Evolutionary conservation across 2,888 invertebrate species (phyloP), one percentile per base, ranked within the genome.

Genomic region (Tholera decimalis): DNA sequence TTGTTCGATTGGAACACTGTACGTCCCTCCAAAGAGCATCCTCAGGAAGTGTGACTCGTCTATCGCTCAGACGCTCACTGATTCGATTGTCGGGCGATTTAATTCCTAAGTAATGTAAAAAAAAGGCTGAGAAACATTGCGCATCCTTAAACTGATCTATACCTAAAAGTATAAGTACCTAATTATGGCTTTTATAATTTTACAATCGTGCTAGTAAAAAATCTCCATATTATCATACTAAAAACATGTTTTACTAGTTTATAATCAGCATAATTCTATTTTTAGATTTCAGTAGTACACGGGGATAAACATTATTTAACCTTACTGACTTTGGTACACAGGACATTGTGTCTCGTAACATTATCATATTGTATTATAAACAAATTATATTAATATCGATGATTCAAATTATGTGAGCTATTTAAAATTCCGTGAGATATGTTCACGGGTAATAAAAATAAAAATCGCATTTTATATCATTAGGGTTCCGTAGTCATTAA

Each of bases 331-430:
- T 53, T 73, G 39, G 18, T 37, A 56, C 50, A 30, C 24, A 7
- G 20, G 18, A 20, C 46, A 47, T 60, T 55, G 66, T 53, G 15
- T 44, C 28, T 41, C 22, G 9, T 55, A 39, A 58, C 51, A 59
- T 28, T 44, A 58, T 54, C 20, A 41, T 46, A 44, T 59, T 50
- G 47, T 39, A 55, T 54, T 37, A 26, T 43, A 28, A 22, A 11
- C 41, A 46, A 28, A 28, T n/a, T 44, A 33, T 44, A n/a, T 39
- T 53, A 63, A 13, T 58, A 58, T 46, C 41, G 26, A 3, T n/a
- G 20, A 39, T 53, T 26, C 20, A 15, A 53, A 75, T 75, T 70
- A 71, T 37, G 53, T 60, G 71, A 65, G 71, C 65, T 70, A 71
- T 54, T 47, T 22, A 26, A 15, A 22, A 8, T 26, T 24, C 24